Conservation (phyloP, 2,888 invertebrate species). For the Melieria omissa region DNA sequence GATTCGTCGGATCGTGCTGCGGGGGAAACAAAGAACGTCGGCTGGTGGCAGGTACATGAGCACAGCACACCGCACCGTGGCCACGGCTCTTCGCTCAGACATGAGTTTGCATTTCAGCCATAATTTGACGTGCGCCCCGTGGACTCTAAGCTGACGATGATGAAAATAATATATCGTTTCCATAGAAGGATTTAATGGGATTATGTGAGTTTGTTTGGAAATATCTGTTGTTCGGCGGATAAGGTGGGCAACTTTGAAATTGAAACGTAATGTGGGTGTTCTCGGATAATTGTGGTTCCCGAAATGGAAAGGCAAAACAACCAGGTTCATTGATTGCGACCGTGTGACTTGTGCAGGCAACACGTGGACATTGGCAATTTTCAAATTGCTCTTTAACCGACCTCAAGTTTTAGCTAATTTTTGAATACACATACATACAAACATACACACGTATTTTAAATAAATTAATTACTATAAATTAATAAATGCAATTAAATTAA, state of each 20-base stretch:
- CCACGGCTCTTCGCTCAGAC: conserved; percentile 31
- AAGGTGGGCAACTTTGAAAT: background rate
- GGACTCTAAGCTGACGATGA: conserved; percentile 59
- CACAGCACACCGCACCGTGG: background rate
- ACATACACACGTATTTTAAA: too few relatives aligned
- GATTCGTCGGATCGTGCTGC: background rate
- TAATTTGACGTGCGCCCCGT: conserved; percentile 64
- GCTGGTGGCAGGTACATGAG: too few relatives aligned
- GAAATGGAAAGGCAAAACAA: background rate
- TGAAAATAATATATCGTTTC: conserved; percentile 57
- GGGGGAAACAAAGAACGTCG: too few relatives aligned
- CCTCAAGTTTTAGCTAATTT: too few relatives aligned
- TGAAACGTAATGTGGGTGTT: conserved; percentile 22
- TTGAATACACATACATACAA: too few relatives aligned
- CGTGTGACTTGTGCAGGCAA: too few relatives aligned
- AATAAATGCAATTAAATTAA: too few relatives aligned
- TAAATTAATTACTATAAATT: too few relatives aligned
- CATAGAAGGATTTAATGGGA: conserved; percentile 57
- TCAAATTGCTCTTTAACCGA: too few relatives aligned
- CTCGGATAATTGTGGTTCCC: background rate
- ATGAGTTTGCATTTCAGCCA: conserved; percentile 58
- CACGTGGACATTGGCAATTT: too few relatives aligned
- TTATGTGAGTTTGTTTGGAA: conserved; percentile 61
- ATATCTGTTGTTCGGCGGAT: conserved; percentile 47
- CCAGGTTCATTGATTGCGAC: too few relatives aligned